Base-by-base conservation (phyloP, 2,797 vertebrate genomes). In the Liparis tanakae region DNA sequence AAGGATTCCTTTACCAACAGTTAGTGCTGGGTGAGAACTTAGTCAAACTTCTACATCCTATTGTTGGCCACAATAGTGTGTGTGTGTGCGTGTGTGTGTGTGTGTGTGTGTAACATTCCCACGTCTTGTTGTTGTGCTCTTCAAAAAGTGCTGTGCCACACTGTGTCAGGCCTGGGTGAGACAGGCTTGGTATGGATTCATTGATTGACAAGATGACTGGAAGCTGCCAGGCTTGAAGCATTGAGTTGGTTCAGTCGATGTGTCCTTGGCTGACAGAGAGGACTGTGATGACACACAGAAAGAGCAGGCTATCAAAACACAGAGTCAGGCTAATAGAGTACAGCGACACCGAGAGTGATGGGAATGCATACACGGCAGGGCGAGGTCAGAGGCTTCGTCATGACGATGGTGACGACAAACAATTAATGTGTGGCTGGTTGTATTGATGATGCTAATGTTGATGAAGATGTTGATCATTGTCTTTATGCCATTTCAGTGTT, bases 191-290 rank as follows among this genome's bases (percentile, higher is more conserved):
- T 91, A 92, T 93, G 88, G 91, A 93, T 93, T 92, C 85, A 92
- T 89, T 93, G 91, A 92, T 81, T 92, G 91, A 92, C 93, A 93
- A 80, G 69, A 85, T 85, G 91, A 89, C 90, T 87, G 85, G 85
- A 85, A 87, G 86, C 88, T 85, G 84, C 80, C 74, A 76, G 67
- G 70, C 68, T 84, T 89, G 89, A 88, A 71, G 82, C 85, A 92
- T 90, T 74, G 90, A 90, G 87, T 80, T 59, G 81, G 67, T 56
- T 79, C 70, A 87, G 88, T 92, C 88, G 74, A 91, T 90, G 83
- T 91, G 92, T 91, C 93, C 92, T 94, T 92, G 90, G 89, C 83
- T 80, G 76, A 86, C 79, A 67, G 79, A 62, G 82, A 87, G 85
- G 87, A 88, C 83, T 84, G 78, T 88, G 87, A 92, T 90, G 90